A percentile compares a stretch with the other conserved stretches of the same genome.
Conservation (phyloP, 2,113 vertebrate genomes). For the Podilymbus podiceps region DNA sequence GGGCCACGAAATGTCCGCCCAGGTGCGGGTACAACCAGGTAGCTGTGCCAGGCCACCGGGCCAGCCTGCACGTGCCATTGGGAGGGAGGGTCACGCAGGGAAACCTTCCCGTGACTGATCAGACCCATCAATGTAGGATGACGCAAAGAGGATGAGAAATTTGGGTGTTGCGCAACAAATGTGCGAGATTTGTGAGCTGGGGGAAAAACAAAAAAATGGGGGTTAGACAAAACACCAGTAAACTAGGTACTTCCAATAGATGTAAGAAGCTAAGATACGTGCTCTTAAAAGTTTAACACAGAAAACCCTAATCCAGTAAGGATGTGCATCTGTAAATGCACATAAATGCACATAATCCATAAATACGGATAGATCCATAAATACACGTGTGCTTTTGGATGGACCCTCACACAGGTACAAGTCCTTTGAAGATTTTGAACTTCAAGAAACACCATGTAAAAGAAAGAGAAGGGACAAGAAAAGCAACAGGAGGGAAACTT, state of each 20-base stretch:
- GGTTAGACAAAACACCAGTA: not conserved
- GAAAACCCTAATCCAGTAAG: not conserved
- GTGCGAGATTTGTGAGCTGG: not conserved
- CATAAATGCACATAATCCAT: no score
- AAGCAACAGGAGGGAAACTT: not conserved
- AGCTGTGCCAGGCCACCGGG: not conserved
- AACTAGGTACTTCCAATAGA: not conserved
- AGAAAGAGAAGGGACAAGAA: not conserved
- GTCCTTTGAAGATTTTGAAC: not conserved
- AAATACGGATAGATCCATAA: no score
- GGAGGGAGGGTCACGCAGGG: not conserved
- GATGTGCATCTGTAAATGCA: not conserved
- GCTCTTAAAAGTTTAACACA: not conserved
- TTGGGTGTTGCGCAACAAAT: not conserved
- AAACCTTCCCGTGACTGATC: not conserved
- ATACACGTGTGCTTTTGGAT: not conserved
- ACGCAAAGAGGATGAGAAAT: not conserved
- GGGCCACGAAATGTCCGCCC: not conserved
- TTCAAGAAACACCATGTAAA: not conserved
- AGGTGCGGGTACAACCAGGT: not conserved
- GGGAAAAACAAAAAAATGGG: not conserved
- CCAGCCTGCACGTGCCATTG: fast-evolving
- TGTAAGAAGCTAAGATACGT: not conserved
- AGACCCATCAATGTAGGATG: not conserved
- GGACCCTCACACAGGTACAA: not conserved